Evolutionary conservation across 2,113 vertebrate species (phyloP), one percentile per base, ranked within the genome.

Genomic region (Oreochromis aureus): DNA sequence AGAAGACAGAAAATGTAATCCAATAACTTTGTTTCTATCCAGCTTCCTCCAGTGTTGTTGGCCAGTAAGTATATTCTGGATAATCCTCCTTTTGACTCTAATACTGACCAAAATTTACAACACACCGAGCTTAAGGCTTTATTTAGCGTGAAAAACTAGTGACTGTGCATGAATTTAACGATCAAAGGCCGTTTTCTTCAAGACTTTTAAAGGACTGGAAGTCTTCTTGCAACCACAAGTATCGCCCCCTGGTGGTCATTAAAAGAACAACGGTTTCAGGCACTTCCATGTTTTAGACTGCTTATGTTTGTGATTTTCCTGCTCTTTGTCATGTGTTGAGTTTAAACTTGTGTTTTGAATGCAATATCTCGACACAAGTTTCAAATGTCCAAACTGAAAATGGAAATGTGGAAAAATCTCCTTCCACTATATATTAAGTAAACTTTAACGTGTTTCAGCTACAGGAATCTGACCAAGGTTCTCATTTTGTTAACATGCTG

Each of bases 301-400:
- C 34, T 39, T 39, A 5, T 66, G 32, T 66, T 66, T 66, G 10
- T 66, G 59, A 63, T 36, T 63, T 63, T 36, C 32, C 11, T 36
- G 0, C 18, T n/a, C 32, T 63, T 36, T 7, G 6, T n/a, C 59
- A n/a, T 0, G 24, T 63, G 59, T 1, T 63, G 59, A 63, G 18
- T 32, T 36, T 32, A 36, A 63, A 66, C 32, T 10, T 36, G 18
- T 63, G 1, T 39, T 39, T n/a, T 66, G 61, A 66, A 66, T 66
- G 18, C 32, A 66, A 0, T 39, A 66, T 66, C 61, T 66, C 18
- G 18, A 66, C 32, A 66, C 7, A 66, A 36, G 10, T 66, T n/a
- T 66, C 10, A 36, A 66, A 36, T n/a, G 32, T 66, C 0, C 0
- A 36, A n/a, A 66, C 18, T n/a, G 18, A n/a, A 63, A 63, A 66